These are phyloP conservation scores for Drosophila mojavensis DNA, from an alignment of 1,140 invertebrate species.

Conservation along the genomic window DNA sequence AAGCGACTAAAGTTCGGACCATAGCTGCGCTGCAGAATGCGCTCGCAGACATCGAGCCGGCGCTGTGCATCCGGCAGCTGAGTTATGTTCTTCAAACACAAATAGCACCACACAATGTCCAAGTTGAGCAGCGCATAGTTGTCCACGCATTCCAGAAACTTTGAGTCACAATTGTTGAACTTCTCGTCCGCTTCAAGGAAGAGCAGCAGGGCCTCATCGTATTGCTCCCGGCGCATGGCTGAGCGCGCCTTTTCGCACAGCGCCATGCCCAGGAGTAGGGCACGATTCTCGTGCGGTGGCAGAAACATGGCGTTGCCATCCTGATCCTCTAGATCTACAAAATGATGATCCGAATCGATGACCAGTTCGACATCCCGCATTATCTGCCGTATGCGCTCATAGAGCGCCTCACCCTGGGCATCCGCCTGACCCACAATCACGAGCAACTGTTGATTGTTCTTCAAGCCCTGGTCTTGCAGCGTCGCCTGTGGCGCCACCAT, in stretches of 20 bases:
- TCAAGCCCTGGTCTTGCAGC: conserved; percentile 85
- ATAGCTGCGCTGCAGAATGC: conserved; percentile 88
- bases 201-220: conserved; percentile 88
- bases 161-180: conserved; percentile 88
- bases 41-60: conserved; percentile 88
- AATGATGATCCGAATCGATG: conserved; percentile 55
- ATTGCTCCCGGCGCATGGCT: conserved; percentile 87
- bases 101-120: conserved; percentile 94
- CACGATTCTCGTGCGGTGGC: conserved; percentile 87
- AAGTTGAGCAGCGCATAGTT: conserved; percentile 92
- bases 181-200: conserved; percentile 91
- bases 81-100: conserved; percentile 88
- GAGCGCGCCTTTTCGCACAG: conserved; percentile 90
- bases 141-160: conserved; percentile 88
- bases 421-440: conserved; percentile 85
- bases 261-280: conserved; percentile 89
- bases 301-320: conserved; percentile 88
- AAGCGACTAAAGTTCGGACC: conserved; percentile 89
- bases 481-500: conserved; percentile 85
- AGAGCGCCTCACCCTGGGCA: conserved; percentile 54
- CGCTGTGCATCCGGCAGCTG: conserved; percentile 89
- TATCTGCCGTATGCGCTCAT: conserved; percentile 69
- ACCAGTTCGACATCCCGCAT: conserved; percentile 70
- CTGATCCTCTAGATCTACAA: conserved; percentile 89
- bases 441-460: conserved; percentile 89